These are phyloP conservation scores for Brachionus rubens DNA, from an alignment of 1,140 invertebrate species.

Conservation along the genomic window DNA sequence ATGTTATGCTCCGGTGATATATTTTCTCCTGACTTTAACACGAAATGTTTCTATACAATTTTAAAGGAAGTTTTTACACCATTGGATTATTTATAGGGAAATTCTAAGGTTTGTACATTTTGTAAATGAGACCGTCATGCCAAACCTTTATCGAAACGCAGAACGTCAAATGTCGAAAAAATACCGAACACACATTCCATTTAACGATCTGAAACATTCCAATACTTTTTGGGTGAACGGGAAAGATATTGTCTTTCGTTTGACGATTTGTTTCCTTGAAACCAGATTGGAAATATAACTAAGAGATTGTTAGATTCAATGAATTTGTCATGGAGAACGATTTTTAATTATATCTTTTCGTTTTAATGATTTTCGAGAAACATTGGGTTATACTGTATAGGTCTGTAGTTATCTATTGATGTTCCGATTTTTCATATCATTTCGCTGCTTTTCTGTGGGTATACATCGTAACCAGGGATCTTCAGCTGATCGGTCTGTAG, in stretches of 20 bases:
- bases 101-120: not conserved
- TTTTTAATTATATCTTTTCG: not conserved
- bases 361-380: not conserved
- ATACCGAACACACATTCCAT: not conserved
- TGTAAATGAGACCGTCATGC: not conserved
- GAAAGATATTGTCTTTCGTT: not conserved
- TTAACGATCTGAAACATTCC: not conserved
- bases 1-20: not conserved
- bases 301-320: not conserved
- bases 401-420: not conserved
- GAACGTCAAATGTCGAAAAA: not conserved
- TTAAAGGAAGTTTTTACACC: not conserved
- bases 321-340: not conserved
- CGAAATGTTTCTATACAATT: not conserved
- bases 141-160: not conserved
- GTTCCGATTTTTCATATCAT: too few relatives aligned
- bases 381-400: not conserved
- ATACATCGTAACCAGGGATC: too few relatives aligned
- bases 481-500: too few relatives aligned
- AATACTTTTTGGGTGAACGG: not conserved
- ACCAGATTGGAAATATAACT: not conserved
- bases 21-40: too few relatives aligned
- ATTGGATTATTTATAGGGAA: not conserved
- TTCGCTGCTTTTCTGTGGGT: too few relatives aligned
- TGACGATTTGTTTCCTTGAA: not conserved